Base-by-base conservation (phyloP, 2,888 invertebrate genomes). In the Crematogaster levior region DNA sequence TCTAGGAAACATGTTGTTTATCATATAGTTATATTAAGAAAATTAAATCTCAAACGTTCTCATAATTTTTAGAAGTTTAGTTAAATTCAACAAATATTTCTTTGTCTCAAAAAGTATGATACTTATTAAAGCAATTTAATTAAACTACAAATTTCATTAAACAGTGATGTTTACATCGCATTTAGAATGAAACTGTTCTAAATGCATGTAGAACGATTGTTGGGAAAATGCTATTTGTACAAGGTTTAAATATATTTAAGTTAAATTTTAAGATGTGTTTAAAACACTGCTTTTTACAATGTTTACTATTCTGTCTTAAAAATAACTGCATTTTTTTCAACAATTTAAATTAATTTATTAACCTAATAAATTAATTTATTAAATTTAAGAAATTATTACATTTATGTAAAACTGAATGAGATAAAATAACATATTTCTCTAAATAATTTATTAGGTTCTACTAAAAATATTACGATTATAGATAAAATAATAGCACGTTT, bases 11-110 rank as follows among this genome's bases (percentile, higher is more conserved):
- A 82, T 79, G 66, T 40, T 27, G 56, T 74, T n/a, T 40, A 79
- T 80, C 43, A 46, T 70, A 61, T 83, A 18, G 21, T 63, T 73
- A 75, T 75, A 80, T 61, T 68, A 48, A 81, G 37, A 66, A 61
- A 85, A 79, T 81, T 82, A 77, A 84, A 70, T 80, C 72, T 81
- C 72, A 72, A 68, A 68, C 51, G 60, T 53, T 74, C 51, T 68
- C 34, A 24, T 53, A 12, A 48, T 61, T 68, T 34, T 37, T 40
- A 56, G 30, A 60, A 84, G 15, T 37, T 12, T 74, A 51, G 21
- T 3, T 21, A 61, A 74, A 63, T 43, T 53, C 15, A 5, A 27
- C 21, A 66, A 51, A 75, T 53, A 66, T 66, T 66, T 65, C 66
- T 65, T 75, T 53, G 75, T n/a, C n/a, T 51, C n/a, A 27, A 53